Evolutionary conservation across 2,113 vertebrate genomes (phyloP).

Genomic region (Prietella phreatophila): DNA sequence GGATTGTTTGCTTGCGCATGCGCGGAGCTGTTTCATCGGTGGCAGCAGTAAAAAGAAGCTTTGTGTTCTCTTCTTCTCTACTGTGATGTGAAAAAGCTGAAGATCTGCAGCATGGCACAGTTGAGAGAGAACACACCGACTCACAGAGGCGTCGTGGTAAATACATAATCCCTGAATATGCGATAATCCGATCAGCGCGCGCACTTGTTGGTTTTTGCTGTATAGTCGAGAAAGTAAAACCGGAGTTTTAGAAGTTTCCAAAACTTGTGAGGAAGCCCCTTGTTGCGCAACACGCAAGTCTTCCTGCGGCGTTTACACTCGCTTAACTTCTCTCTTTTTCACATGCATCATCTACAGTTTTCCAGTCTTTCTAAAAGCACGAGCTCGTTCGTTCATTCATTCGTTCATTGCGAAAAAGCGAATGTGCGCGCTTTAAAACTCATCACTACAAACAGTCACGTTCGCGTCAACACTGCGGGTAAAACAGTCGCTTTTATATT

Average conservation of each 20-base stretch:
- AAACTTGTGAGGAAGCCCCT: background rate
- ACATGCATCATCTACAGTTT: too few relatives aligned
- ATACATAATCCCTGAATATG: background rate
- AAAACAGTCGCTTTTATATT: background rate
- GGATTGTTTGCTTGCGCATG: background rate
- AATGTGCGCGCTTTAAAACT: background rate
- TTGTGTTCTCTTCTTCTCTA: background rate
- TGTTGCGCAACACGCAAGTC: background rate
- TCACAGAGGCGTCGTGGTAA: conserved; percentile 71
- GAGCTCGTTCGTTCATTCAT: background rate
- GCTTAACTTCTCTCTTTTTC: background rate
- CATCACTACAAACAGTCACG: too few relatives aligned
- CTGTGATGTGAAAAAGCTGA: background rate
- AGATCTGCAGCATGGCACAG: conserved; percentile 69
- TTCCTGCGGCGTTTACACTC: background rate
- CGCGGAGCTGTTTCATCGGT: background rate
- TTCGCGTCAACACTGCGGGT: background rate
- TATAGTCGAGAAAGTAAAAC: background rate
- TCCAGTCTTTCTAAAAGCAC: background rate
- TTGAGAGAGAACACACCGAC: conserved; percentile 31
- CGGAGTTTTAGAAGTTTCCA: background rate
- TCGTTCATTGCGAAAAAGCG: background rate
- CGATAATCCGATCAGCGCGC: background rate
- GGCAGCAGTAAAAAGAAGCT: background rate
- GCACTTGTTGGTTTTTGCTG: background rate